Evolutionary conservation across 1,140 invertebrate genomes (phyloP).

Genomic region (Drosophila novamexicana): DNA sequence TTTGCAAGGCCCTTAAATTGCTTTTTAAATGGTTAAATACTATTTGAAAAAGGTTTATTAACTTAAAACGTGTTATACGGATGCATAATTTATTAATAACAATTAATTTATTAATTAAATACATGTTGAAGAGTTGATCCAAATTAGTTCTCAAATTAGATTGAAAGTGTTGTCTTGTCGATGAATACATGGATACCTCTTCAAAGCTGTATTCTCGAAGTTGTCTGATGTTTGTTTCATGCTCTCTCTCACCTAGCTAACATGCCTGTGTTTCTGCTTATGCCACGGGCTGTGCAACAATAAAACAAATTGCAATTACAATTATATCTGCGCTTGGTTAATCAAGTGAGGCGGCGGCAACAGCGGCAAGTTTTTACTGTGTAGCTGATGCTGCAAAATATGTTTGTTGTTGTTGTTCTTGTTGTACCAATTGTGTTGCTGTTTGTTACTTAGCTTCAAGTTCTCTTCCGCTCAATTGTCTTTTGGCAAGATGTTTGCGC

Average conservation of each 20-base stretch:
- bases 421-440: constrained; percentile 7
- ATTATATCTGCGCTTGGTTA: constrained; percentile 79
- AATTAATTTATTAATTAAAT: no score
- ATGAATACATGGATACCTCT: no score
- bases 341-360: constrained; percentile 56
- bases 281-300: background rate
- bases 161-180: no score
- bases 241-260: background rate
- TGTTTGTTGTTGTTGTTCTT: constrained; percentile 9
- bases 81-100: no score
- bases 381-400: constrained; percentile 6
- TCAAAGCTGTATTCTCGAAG: background rate
- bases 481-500: constrained; percentile 30
- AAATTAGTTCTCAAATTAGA: no score
- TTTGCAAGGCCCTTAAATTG: no score
- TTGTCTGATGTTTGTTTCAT: background rate
- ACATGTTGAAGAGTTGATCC: no score
- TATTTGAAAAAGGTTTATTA: no score
- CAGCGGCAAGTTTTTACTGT: constrained; percentile 16
- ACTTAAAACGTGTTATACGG: no score
- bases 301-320: constrained; percentile 42
- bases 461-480: constrained; percentile 67
- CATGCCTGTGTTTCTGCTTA: background rate
- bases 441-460: constrained; percentile 18
- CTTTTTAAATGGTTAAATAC: no score